These are phyloP conservation scores for Catamblyrhynchus diadema DNA, from an alignment of 2,797 vertebrate genomes.

Conservation along the genomic window DNA sequence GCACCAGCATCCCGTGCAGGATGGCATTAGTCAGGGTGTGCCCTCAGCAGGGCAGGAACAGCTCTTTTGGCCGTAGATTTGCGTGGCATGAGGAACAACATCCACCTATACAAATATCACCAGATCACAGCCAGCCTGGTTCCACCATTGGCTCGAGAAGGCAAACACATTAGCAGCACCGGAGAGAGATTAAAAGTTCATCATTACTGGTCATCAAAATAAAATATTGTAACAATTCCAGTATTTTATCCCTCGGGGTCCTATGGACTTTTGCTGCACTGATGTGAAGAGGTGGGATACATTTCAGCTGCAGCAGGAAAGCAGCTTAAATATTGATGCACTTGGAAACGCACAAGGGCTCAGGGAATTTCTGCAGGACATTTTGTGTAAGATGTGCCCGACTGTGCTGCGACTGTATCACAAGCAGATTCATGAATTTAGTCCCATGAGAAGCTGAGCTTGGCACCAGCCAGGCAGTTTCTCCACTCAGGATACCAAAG, in stretches of 20 bases:
- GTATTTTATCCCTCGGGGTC: rapidly evolving
- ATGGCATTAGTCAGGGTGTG: not conserved
- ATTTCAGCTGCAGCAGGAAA: not conserved
- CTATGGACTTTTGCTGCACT: not conserved
- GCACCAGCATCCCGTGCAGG: not conserved
- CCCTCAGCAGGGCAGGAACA: not conserved
- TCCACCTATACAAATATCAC: not conserved
- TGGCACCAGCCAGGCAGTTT: not conserved
- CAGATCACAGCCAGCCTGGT: not conserved
- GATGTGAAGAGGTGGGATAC: not conserved
- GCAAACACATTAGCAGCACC: not conserved
- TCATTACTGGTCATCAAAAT: not conserved
- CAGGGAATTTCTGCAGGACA: not conserved
- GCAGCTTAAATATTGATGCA: not conserved
- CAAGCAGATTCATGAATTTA: not conserved
- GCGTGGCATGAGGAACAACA: not conserved
- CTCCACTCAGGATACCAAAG: not conserved
- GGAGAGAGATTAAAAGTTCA: not conserved
- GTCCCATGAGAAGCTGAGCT: not conserved
- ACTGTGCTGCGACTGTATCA: not conserved
- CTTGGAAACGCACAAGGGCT: not conserved
- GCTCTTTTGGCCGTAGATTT: not conserved
- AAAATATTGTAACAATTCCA: not conserved
- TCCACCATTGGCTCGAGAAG: not conserved
- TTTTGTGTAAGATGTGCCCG: rapidly evolving